Evolutionary conservation across 2,113 vertebrate species (phyloP).

Genomic region (Limanda limanda): DNA sequence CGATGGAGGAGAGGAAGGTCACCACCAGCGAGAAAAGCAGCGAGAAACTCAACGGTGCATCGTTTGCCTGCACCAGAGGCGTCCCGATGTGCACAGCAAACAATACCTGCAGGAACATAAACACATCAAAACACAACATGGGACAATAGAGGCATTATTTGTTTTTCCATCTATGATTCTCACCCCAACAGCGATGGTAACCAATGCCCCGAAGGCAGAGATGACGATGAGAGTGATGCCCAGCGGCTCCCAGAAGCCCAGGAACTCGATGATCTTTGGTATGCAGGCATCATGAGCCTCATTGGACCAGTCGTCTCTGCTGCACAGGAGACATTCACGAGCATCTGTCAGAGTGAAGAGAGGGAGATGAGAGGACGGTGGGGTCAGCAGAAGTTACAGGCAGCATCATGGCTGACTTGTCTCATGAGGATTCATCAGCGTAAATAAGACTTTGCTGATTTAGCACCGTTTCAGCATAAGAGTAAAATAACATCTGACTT

Average conservation of each 20-base stretch:
- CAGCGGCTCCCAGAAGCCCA: slow-evolving; percentile 86
- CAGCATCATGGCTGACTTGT: too few species aligned
- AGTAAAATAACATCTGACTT: too few species aligned
- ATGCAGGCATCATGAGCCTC: slow-evolving; percentile 80
- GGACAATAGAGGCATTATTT: too few species aligned
- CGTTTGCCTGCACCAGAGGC: slow-evolving; percentile 83
- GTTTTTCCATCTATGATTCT: slow-evolving; percentile 11
- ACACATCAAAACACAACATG: neutral
- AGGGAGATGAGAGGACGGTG: too few species aligned
- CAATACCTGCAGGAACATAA: slow-evolving; percentile 63
- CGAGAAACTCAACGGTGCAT: slow-evolving; percentile 82
- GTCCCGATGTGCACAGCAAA: slow-evolving; percentile 81
- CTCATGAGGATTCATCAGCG: too few species aligned
- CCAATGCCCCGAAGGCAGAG: slow-evolving; percentile 83
- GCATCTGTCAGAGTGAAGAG: slow-evolving; percentile 77
- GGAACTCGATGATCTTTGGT: slow-evolving; percentile 87
- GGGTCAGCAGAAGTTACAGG: too few species aligned
- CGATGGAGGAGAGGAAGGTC: slow-evolving; percentile 84
- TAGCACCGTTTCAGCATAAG: too few species aligned
- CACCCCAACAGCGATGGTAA: slow-evolving; percentile 77
- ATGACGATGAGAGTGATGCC: slow-evolving; percentile 86
- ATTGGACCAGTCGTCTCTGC: slow-evolving; percentile 87
- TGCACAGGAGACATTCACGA: slow-evolving; percentile 84
- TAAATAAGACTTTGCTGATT: too few species aligned
- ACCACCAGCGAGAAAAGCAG: slow-evolving; percentile 84